These are phyloP conservation scores for Pissodes strobi DNA, from an alignment of 1,140 invertebrate species.

Conservation along the genomic window DNA sequence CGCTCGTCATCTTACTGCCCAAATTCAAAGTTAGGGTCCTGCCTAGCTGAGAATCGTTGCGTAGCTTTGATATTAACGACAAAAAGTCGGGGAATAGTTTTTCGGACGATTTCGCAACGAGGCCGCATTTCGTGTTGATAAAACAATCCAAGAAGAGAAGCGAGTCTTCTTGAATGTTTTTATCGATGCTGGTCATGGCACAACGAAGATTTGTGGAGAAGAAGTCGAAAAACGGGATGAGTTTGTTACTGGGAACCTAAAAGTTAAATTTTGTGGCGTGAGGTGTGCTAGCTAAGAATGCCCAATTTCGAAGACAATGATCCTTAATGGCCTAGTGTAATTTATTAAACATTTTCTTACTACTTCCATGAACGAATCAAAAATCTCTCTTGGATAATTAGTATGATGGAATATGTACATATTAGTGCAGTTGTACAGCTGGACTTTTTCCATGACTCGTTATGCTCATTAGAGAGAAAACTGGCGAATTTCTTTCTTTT, in stretches of 20 bases:
- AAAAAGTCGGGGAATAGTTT: conserved; percentile 77
- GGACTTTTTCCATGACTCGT: too few species aligned
- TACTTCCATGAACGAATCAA: too few species aligned
- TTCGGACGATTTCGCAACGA: conserved; percentile 67
- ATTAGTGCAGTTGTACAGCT: too few species aligned
- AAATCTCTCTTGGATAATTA: too few species aligned
- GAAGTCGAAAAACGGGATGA: conserved; percentile 72
- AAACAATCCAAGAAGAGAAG: conserved; percentile 75
- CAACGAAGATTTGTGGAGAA: conserved; percentile 78
- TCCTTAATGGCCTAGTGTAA: neutral
- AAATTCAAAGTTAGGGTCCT: conserved; percentile 68
- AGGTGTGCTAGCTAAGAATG: neutral
- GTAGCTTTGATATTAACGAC: conserved; percentile 75
- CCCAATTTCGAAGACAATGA: neutral
- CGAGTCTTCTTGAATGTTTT: conserved; percentile 79
- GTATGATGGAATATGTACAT: too few species aligned
- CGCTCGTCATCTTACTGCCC: conserved; percentile 68
- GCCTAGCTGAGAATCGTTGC: conserved; percentile 64
- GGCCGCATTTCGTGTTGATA: conserved; percentile 62
- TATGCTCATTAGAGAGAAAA: too few species aligned
- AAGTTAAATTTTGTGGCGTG: conserved; percentile 22
- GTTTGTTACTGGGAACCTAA: conserved; percentile 54
- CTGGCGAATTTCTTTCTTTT: too few species aligned
- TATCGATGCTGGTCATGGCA: conserved; percentile 85
- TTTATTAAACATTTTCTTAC: too few species aligned